A percentile compares a stretch with the other conserved stretches of the same genome.
phyloP scores from a whole-genome alignment of 2,797 vertebrate genomes.

The Bradypus variegatus region DNA sequence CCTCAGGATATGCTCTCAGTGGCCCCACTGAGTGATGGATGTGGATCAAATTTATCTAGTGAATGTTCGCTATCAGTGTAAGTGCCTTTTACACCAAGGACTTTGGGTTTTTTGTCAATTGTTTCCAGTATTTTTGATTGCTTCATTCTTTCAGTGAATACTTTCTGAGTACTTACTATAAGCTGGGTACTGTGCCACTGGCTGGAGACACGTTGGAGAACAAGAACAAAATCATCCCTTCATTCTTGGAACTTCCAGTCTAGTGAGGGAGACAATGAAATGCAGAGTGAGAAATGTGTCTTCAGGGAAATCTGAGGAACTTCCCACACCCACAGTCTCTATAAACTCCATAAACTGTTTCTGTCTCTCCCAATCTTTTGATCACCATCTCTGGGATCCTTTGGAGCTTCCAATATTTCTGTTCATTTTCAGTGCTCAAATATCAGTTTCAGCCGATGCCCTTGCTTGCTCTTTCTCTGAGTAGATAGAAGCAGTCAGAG shows the following conservation, averaged over 20 bases:
- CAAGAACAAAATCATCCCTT: background rate
- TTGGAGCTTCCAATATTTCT: background rate
- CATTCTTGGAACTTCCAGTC: background rate
- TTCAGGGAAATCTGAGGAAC: background rate
- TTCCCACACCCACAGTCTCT: background rate
- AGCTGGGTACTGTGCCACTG: background rate
- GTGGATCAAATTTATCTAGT: background rate
- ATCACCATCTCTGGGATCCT: background rate
- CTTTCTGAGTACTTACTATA: background rate
- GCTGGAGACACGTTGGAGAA: background rate
- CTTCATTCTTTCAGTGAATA: background rate
- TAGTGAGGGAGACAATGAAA: background rate
- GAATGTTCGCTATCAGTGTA: background rate
- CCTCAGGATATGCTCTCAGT: background rate
- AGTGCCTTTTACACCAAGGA: constrained; percentile 2
- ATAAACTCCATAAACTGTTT: background rate
- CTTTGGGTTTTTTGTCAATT: background rate
- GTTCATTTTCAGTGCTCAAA: background rate
- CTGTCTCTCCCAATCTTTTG: background rate
- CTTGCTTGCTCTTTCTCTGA: constrained; percentile 4
- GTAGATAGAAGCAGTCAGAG: background rate
- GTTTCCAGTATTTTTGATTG: constrained; percentile 5
- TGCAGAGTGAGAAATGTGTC: background rate
- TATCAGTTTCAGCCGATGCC: background rate
- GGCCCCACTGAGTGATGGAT: background rate